Evolutionary conservation across 2,797 vertebrate species (phyloP).

Genomic region (Pygocentrus nattereri): DNA sequence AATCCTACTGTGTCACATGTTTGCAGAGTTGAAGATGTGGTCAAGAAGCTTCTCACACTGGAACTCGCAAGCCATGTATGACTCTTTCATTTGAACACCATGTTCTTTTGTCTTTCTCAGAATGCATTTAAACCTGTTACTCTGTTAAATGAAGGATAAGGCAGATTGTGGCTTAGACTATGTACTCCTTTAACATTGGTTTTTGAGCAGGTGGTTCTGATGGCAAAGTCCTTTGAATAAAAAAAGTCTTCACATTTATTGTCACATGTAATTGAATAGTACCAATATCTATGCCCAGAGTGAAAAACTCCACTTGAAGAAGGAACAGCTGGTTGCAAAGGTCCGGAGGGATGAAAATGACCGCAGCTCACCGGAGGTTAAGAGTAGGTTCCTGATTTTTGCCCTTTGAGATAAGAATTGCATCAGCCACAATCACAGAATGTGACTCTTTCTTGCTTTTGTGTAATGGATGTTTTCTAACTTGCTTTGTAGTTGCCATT

Average conservation of each 20-base stretch:
- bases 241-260: neutral
- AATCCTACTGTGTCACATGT: slow-evolving; percentile 48
- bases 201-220: neutral
- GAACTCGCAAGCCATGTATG: slow-evolving; percentile 92
- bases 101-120: slow-evolving; percentile 7
- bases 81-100: slow-evolving; percentile 17
- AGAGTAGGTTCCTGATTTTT: slow-evolving; percentile 75
- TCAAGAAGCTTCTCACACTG: slow-evolving; percentile 88
- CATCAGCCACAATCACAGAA: slow-evolving; percentile 30
- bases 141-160: neutral
- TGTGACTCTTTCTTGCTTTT: neutral
- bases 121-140: neutral
- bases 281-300: slow-evolving; percentile 74
- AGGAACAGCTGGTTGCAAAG: slow-evolving; percentile 86
- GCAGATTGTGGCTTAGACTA: neutral
- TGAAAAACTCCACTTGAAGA: slow-evolving; percentile 89
- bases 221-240: neutral
- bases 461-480: neutral
- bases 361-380: slow-evolving; percentile 85
- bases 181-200: neutral
- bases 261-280: neutral
- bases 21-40: slow-evolving; percentile 86
- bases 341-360: slow-evolving; percentile 85
- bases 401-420: neutral
- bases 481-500: slow-evolving; percentile 80